Conservation (phyloP, 2,888 invertebrate genomes). For the Fragum whitleyi region DNA sequence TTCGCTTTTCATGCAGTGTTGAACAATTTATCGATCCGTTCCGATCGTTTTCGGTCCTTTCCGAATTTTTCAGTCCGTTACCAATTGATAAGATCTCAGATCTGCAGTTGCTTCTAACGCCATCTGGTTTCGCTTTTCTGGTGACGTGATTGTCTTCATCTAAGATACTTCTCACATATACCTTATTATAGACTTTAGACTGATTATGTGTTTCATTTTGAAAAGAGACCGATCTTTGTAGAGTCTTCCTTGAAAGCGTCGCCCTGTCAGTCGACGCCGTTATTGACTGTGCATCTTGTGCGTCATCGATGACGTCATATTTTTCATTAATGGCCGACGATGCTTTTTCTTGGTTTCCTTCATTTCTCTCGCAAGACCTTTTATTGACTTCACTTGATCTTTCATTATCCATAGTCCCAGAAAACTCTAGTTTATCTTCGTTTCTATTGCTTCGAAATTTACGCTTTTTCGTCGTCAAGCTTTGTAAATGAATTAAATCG, state of each 20-base stretch:
- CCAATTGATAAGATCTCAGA: slow-evolving; percentile 6
- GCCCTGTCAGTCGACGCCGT: not conserved
- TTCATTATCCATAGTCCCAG: not conserved
- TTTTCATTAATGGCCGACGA: not conserved
- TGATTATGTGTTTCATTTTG: not conserved
- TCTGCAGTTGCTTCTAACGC: not conserved
- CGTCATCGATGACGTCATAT: not conserved
- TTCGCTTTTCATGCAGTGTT: not conserved
- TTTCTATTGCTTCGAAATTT: not conserved
- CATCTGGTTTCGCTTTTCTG: not conserved
- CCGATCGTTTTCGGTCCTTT: not conserved
- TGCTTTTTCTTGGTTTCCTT: not conserved
- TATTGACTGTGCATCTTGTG: not conserved
- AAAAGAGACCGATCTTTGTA: not conserved
- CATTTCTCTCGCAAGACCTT: not conserved
- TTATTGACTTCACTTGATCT: not conserved
- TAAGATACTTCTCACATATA: not conserved
- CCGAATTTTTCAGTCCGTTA: not conserved
- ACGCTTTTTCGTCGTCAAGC: not conserved
- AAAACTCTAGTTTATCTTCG: not conserved
- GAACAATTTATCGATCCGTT: not conserved
- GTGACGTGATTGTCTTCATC: not conserved
- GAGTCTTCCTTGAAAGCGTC: not conserved
- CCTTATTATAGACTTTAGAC: not conserved
- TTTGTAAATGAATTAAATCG: not conserved